A percentile compares a stretch with the other conserved stretches of the same genome.
Conservation (phyloP, 2,888 invertebrate genomes). For the Drosophila greeni region DNA sequence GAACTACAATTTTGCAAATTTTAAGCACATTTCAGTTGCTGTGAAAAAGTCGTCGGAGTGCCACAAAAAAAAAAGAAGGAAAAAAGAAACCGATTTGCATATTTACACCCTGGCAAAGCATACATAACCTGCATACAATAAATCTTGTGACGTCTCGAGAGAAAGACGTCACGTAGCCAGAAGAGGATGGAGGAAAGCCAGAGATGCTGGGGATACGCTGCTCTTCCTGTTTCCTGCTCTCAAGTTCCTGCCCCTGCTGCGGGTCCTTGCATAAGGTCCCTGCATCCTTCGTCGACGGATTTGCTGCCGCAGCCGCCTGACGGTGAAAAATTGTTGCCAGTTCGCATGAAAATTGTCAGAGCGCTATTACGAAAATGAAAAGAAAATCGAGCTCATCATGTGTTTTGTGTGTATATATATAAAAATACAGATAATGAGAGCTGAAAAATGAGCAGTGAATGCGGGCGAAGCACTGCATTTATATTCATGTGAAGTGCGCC, state of each 20-base stretch:
- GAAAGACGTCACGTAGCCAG: constrained; percentile 72
- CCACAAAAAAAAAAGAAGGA: constrained; percentile 47
- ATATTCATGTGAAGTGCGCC: constrained; percentile 46
- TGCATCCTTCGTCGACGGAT: constrained; percentile 22
- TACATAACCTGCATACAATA: constrained; percentile 71
- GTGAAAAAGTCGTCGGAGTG: constrained; percentile 65
- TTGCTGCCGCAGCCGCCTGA: constrained; percentile 44
- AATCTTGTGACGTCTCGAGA: constrained; percentile 72
- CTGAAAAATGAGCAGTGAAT: constrained; percentile 20
- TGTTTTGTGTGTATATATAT: constrained; percentile 33
- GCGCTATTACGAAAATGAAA: constrained; percentile 66
- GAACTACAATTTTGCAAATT: constrained; percentile 66
- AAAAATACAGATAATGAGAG: constrained; percentile 37
- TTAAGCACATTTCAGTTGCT: constrained; percentile 70
- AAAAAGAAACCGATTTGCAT: constrained; percentile 13
- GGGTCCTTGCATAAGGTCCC: constrained; percentile 56
- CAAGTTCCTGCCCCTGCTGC: constrained; percentile 66
- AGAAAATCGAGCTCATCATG: constrained; percentile 67
- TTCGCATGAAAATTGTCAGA: constrained; percentile 66
- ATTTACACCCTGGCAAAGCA: constrained; percentile 14
- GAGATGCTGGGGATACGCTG: constrained; percentile 54
- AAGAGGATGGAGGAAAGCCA: constrained; percentile 35
- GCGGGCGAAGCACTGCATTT: constrained; percentile 45
- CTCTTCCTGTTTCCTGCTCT: constrained; percentile 72
- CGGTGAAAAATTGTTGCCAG: constrained; percentile 70